These are phyloP conservation scores for Globodera ellingtonae DNA, from an alignment of 1,140 invertebrate species.

Conservation along the genomic window DNA sequence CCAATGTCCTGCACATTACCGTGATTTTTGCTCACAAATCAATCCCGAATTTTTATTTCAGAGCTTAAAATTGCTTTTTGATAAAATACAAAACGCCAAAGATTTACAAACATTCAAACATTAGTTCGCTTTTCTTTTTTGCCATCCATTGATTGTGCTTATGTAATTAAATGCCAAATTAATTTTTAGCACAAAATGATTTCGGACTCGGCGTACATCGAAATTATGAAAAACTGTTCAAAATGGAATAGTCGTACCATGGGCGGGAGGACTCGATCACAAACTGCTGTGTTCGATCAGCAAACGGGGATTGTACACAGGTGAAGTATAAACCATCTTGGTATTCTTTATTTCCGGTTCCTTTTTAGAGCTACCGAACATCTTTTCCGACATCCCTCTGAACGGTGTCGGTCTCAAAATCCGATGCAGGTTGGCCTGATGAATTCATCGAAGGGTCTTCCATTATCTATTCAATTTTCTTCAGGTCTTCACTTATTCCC, in stretches of 20 bases:
- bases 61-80: neutral
- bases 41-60: neutral
- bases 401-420: conserved; percentile 42
- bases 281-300: conserved; percentile 51
- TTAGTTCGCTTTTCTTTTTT: neutral
- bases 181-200: conserved; percentile 37
- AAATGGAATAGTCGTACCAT: conserved; percentile 59
- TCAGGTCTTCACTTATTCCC: conserved; percentile 42
- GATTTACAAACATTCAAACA: neutral
- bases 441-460: neutral
- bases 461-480: conserved; percentile 20
- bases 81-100: neutral
- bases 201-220: conserved; percentile 55
- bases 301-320: conserved; percentile 50
- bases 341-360: neutral
- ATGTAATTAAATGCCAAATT: no score
- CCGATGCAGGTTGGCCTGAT: conserved; percentile 41
- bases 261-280: conserved; percentile 39
- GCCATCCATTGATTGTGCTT: no score
- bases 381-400: conserved; percentile 42
- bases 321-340: neutral
- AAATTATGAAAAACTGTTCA: conserved; percentile 60
- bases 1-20: neutral
- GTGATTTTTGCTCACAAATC: neutral
- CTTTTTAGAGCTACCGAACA: conserved; percentile 43